A percentile compares a stretch with the other conserved stretches of the same genome.
These are phyloP conservation scores for Bovichtus variegatus DNA, from an alignment of 2,797 vertebrate genomes.

Conservation along the genomic window DNA sequence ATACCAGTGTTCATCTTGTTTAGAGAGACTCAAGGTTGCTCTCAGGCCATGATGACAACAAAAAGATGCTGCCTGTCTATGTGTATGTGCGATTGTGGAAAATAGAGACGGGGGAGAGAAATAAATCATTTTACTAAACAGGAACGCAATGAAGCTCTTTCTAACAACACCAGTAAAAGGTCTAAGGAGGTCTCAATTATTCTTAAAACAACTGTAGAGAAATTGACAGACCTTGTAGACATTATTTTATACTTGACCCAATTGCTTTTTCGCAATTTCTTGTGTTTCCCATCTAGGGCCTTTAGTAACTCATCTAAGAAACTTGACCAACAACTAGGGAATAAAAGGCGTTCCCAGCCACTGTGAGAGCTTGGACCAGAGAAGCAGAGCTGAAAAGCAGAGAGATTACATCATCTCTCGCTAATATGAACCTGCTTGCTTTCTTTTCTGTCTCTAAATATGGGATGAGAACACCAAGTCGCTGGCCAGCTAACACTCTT, in stretches of 20 bases:
- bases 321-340: conserved; percentile 40
- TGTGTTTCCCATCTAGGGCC: background rate
- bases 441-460: conserved; percentile 46
- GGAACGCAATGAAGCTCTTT: background rate
- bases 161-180: conserved; percentile 26
- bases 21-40: conserved; percentile 44
- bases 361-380: conserved; percentile 44
- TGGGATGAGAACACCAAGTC: conserved; percentile 57
- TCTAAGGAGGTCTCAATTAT: conserved; percentile 14
- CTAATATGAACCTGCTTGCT: conserved; percentile 73
- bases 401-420: conserved; percentile 72
- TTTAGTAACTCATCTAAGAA: conserved; percentile 41
- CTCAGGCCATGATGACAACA: conserved; percentile 43
- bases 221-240: conserved; percentile 7
- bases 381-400: conserved; percentile 48
- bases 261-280: conserved; percentile 11
- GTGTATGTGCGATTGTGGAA: conserved; percentile 7
- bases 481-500: conserved; percentile 44
- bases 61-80: conserved; percentile 39
- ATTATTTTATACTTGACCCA: conserved; percentile 8
- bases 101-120: background rate
- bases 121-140: background rate
- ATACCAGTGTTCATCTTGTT: conserved; percentile 46
- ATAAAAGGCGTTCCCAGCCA: conserved; percentile 47
- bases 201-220: conserved; percentile 26